phyloP scores from a whole-genome alignment of 2,113 vertebrate species.

The Perognathus longimembris region DNA sequence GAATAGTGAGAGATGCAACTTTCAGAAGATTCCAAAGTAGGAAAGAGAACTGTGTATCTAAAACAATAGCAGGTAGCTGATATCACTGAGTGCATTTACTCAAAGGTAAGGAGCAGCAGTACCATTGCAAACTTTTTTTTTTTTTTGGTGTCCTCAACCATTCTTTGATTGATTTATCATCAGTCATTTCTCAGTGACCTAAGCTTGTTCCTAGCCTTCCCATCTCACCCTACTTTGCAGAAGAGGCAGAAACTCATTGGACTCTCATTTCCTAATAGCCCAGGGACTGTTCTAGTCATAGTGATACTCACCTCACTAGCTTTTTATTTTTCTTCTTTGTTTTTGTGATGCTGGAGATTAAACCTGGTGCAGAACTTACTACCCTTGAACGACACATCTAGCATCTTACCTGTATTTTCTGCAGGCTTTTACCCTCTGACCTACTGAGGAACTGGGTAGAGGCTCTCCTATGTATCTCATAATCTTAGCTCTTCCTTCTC shows the following conservation, averaged over 20 bases:
- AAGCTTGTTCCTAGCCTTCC: background rate
- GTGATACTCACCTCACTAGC: too few species aligned
- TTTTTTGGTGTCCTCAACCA: background rate
- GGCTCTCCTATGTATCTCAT: rapidly evolving
- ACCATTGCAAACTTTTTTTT: background rate
- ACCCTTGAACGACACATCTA: background rate
- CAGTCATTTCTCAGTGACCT: background rate
- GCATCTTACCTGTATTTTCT: background rate
- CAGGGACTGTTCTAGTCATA: background rate
- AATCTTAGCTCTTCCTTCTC: background rate
- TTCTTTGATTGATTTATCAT: background rate
- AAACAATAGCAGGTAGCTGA: background rate
- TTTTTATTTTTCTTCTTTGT: background rate
- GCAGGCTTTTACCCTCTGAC: background rate
- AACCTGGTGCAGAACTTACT: background rate
- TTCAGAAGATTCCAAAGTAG: background rate
- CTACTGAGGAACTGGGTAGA: too few species aligned
- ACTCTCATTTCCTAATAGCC: background rate
- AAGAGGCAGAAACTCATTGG: background rate
- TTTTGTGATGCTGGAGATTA: background rate
- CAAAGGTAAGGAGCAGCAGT: background rate
- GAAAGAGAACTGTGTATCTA: rapidly evolving
- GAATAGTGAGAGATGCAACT: background rate
- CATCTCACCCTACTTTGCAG: background rate
- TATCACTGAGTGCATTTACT: background rate